Base-by-base conservation (phyloP, 2,888 invertebrate genomes). In the Leucophora obtusa region DNA sequence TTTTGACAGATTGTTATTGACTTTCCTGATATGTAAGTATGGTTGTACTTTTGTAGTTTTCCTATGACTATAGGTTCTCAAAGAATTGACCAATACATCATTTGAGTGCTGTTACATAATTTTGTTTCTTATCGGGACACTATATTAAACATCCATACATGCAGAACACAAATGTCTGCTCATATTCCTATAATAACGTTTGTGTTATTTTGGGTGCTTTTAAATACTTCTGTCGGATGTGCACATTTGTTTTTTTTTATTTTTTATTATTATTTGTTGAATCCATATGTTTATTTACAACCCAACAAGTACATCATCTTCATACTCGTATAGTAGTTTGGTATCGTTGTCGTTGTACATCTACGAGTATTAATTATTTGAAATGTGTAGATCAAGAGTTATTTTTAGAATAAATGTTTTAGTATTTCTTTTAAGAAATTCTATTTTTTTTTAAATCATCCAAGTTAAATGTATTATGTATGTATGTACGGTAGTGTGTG, bases 341-440 rank as follows among this genome's bases (percentile, higher is more conserved):
- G 11, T 51, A 51, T 51, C 17, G 38, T 38, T 18, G 17, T 7
- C 63, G 53, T 63, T 76, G 68, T 63, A 58, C 71, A 72, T 80
- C 72, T 80, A 80, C 80, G 76, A 76, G 63, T 50, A 76, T 80
- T 78, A 73, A 56, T 78, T 71, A 66, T 79, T 79, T 47, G 50
- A 79, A 79, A 74, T 79, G 54, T 79, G 70, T 75, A 75, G 79
- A 79, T 75, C 79, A 66, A 71, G 79, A 71, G 79, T 79, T 79
- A 79, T 79, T 79, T 79, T 79, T 79, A 79, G 79, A 75, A 66
- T 50, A 65, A 59, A 70, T 65, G 60, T 74, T 65, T 63, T 24
- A 63, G 62, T 69, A 68, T 78, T 58, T 56, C 11, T 58, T 65
- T 18, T 59, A 56, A 63, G 62, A 72, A 66, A 62, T 68, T 62